Evolutionary conservation across 2,797 vertebrate species (phyloP).

Genomic region (Prunella strophiata): DNA sequence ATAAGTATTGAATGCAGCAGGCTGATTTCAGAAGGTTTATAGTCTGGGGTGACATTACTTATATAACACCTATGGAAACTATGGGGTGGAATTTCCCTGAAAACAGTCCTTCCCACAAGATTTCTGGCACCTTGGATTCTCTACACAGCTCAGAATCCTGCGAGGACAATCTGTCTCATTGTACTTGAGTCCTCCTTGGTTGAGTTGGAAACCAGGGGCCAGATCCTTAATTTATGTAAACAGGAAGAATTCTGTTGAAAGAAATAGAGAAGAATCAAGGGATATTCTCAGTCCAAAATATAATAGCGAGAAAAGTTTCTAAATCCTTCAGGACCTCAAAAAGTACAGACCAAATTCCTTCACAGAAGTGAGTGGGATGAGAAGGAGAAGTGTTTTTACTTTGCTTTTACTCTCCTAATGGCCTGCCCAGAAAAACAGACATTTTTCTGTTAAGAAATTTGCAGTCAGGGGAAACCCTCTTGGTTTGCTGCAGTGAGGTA

Average conservation of each 20-base stretch:
- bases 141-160: background rate
- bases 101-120: conserved; percentile 46
- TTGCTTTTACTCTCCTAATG: background rate
- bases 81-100: conserved; percentile 48
- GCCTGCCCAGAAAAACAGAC: background rate
- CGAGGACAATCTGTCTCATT: conserved; percentile 26
- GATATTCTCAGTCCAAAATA: conserved; percentile 3
- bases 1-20: background rate
- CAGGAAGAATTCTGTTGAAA: conserved; percentile 45
- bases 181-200: conserved; percentile 14
- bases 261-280: conserved; percentile 20
- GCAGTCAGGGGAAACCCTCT: background rate
- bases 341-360: conserved; percentile 5
- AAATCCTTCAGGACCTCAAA: conserved; percentile 26
- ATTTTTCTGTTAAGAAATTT: background rate
- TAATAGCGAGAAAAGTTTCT: conserved; percentile 2
- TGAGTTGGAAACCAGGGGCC: conserved; percentile 14
- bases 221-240: conserved; percentile 41
- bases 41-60: conserved; percentile 20
- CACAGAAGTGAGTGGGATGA: conserved; percentile 2
- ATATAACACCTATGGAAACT: background rate
- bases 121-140: conserved; percentile 37
- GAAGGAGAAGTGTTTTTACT: background rate
- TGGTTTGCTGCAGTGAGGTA: background rate
- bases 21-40: conserved; percentile 1